These are phyloP conservation scores for Sphinx pinastri DNA, from an alignment of 2,888 invertebrate genomes.

Conservation along the genomic window DNA sequence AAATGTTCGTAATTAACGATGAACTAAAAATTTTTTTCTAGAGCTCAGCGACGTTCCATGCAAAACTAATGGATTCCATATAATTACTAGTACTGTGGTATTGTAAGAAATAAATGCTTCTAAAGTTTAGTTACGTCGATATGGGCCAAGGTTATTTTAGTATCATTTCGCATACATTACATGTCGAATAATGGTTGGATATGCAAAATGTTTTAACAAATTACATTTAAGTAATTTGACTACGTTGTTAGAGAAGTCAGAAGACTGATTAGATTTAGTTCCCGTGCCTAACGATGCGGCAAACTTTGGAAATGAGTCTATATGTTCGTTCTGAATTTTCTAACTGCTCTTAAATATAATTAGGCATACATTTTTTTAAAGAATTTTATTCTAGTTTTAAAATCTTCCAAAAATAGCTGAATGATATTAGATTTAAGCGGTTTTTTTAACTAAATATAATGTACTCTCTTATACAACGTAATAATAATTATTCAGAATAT, in stretches of 20 bases:
- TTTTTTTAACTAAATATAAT: neutral
- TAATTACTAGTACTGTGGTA: neutral
- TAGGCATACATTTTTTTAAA: too few species aligned
- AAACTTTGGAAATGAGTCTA: too few species aligned
- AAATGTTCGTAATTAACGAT: conserved; percentile 49
- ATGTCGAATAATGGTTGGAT: too few species aligned
- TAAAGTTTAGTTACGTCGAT: neutral
- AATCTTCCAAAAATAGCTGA: too few species aligned
- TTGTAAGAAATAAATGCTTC: neutral
- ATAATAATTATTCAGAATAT: neutral
- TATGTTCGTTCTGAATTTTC: too few species aligned
- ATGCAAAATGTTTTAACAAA: too few species aligned
- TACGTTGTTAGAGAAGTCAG: too few species aligned
- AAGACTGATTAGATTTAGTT: too few species aligned
- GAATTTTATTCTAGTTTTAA: too few species aligned
- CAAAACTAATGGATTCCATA: neutral
- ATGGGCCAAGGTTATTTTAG: neutral
- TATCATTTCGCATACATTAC: neutral
- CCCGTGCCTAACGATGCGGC: too few species aligned
- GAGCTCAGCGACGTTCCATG: neutral
- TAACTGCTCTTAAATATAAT: too few species aligned
- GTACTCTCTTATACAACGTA: neutral
- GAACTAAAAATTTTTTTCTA: conserved; percentile 16
- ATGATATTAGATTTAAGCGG: neutral
- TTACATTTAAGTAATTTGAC: too few species aligned